A percentile compares a stretch with the other conserved stretches of the same genome.
phyloP scores from a whole-genome alignment of 2,113 vertebrate genomes.

The Salvelinus fontinalis region DNA sequence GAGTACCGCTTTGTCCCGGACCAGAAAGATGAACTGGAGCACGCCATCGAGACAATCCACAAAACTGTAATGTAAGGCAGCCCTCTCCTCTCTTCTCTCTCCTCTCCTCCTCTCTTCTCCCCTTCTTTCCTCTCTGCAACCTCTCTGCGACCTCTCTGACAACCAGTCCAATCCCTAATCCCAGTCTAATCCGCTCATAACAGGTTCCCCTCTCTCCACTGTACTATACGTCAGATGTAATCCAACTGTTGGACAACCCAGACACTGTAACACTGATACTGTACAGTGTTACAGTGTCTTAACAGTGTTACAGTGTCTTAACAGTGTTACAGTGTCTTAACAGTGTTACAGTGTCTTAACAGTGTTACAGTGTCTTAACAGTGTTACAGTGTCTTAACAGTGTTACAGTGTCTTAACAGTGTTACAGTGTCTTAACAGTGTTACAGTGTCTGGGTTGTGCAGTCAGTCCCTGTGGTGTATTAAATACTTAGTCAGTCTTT shows the following conservation, averaged over 20 bases:
- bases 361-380: no score
- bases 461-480: background rate
- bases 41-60: slow-evolving; percentile 82
- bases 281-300: background rate
- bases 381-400: background rate
- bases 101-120: background rate
- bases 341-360: background rate
- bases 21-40: slow-evolving; percentile 88
- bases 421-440: background rate
- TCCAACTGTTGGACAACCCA: background rate
- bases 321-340: background rate
- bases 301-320: background rate
- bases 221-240: no score
- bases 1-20: slow-evolving; percentile 88
- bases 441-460: background rate
- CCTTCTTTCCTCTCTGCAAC: background rate
- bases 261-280: background rate
- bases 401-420: no score
- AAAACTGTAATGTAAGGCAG: slow-evolving; percentile 83
- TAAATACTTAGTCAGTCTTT: background rate
- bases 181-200: slow-evolving; percentile 27
- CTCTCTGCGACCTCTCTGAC: background rate
- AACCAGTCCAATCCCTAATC: slow-evolving; percentile 2
- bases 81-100: background rate
- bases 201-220: slow-evolving; percentile 11